Base-by-base conservation (phyloP, 2,113 vertebrate species). In the Delphinus delphis region DNA sequence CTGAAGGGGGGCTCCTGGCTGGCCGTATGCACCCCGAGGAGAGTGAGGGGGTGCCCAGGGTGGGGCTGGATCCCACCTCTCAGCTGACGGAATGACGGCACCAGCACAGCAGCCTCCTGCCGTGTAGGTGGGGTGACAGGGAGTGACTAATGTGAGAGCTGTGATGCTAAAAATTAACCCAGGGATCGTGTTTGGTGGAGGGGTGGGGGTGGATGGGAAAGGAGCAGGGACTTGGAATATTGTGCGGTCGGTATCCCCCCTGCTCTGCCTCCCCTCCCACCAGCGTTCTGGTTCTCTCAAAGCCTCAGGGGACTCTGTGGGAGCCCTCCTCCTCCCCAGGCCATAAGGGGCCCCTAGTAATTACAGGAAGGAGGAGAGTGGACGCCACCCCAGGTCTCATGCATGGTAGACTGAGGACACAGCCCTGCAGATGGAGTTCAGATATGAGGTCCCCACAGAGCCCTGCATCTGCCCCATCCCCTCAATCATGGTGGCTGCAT, bases 111-210 rank as follows among this genome's bases (percentile, higher is more conserved):
- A 97, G 97, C 92, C 97, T 98, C 97, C 97, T 98, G 97, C 93
- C 79, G 90, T 98, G 98, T 97, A 97, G 98, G 98, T 98, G 98
- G 98, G 97, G 97, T 98, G 97, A 97, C 98, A 96, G 97, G 92
- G 97, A 98, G 96, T 98, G 98, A 98, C 98, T 98, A 98, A 98
- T 97, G 94, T 88, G 93, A 5, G 92, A 96, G 96, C 96, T 97
- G 97, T 28, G 80, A 97, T 97, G 96, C 98, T 98, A 98, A 97
- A 98, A 98, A 98, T 98, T 98, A 97, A 98, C 94, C 94, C 90
- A 80, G 90, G 89, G 96, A 97, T 94, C 81, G 97, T 96, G 98
- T 95, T 98, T 93, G 82, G 97, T 1, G 74, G 94, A 97, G 96
- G 97, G 98, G 85, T 96, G 90, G 97, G 95, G 91, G 92, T 88